Percentiles rank a stretch among this genome's conserved stretches.
These are phyloP conservation scores for Drosophila subobscura DNA, from an alignment of 1,140 invertebrate species.

Conservation along the genomic window DNA sequence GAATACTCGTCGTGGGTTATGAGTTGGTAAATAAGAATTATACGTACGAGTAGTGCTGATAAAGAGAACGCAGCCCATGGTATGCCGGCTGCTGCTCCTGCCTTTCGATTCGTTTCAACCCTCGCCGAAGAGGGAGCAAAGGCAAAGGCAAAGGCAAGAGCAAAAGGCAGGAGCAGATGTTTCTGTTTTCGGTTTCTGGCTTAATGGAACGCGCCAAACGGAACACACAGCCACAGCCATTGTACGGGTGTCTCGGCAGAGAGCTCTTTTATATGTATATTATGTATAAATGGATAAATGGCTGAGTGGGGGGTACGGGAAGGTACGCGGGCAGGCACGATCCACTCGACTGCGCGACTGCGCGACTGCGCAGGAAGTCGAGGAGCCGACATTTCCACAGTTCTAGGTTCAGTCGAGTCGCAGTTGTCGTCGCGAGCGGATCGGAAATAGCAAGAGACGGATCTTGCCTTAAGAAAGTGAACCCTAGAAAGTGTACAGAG, in stretches of 20 bases:
- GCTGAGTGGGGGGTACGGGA: slow-evolving; percentile 21
- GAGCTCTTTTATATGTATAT: slow-evolving; percentile 37
- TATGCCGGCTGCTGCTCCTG: slow-evolving; percentile 67
- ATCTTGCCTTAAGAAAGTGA: slow-evolving; percentile 8
- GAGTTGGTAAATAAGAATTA: slow-evolving; percentile 76
- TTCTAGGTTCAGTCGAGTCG: slow-evolving; percentile 60
- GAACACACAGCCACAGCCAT: slow-evolving; percentile 33
- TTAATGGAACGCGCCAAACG: slow-evolving; percentile 77
- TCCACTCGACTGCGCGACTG: slow-evolving; percentile 79
- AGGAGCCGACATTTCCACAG: slow-evolving; percentile 16
- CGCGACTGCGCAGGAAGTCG: slow-evolving; percentile 74
- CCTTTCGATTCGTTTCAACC: slow-evolving; percentile 67
- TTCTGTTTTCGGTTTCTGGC: slow-evolving; percentile 43
- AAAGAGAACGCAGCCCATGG: slow-evolving; percentile 49
- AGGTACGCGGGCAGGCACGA: slow-evolving; percentile 50
- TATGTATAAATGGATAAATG: slow-evolving; percentile 51
- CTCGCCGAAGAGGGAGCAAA: slow-evolving; percentile 15
- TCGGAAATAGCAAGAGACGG: slow-evolving; percentile 5
- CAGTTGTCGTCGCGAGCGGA: slow-evolving; percentile 57
- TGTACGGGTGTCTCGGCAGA: slow-evolving; percentile 60
- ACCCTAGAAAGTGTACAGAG: slow-evolving; percentile 4
- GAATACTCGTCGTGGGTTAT: slow-evolving; percentile 34
- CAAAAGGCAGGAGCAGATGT: slow-evolving; percentile 72
- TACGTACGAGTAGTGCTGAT: slow-evolving; percentile 62
- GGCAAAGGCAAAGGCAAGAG: background rate